phyloP scores from a whole-genome alignment of 2,113 vertebrate species.

The Raja brachyura region DNA sequence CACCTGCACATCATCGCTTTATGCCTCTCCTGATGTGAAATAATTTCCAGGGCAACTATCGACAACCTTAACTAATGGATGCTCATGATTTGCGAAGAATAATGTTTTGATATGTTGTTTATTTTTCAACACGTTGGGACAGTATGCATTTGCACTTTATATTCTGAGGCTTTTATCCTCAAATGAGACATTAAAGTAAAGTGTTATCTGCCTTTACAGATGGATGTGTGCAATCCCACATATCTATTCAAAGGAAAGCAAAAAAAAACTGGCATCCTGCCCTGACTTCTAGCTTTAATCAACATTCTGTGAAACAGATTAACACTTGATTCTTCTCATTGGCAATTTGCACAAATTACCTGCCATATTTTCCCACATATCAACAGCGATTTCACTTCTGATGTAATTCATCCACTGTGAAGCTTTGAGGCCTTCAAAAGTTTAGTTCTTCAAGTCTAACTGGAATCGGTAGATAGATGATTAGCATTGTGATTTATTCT shows the following conservation, averaged over 20 bases:
- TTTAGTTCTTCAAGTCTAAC: background rate
- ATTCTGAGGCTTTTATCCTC: background rate
- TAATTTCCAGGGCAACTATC: no score
- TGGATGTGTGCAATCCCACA: background rate
- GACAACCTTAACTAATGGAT: no score
- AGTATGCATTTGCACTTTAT: background rate
- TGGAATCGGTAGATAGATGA: background rate
- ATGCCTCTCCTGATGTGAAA: no score
- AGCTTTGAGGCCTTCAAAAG: background rate
- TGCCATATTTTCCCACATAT: background rate
- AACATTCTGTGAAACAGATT: no score
- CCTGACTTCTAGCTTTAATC: background rate
- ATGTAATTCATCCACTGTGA: background rate
- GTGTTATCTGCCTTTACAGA: background rate
- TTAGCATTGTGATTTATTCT: background rate
- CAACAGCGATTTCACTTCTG: background rate
- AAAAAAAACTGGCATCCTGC: background rate
- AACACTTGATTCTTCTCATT: no score
- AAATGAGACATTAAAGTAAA: no score
- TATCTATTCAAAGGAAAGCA: background rate
- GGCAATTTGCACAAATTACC: background rate
- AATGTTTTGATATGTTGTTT: no score
- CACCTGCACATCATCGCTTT: no score
- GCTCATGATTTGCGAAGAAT: no score
- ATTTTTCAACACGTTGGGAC: no score